Percentiles rank a stretch among this genome's conserved stretches.
phyloP scores from a whole-genome alignment of 2,797 vertebrate species.

The Pipistrellus pygmaeus region DNA sequence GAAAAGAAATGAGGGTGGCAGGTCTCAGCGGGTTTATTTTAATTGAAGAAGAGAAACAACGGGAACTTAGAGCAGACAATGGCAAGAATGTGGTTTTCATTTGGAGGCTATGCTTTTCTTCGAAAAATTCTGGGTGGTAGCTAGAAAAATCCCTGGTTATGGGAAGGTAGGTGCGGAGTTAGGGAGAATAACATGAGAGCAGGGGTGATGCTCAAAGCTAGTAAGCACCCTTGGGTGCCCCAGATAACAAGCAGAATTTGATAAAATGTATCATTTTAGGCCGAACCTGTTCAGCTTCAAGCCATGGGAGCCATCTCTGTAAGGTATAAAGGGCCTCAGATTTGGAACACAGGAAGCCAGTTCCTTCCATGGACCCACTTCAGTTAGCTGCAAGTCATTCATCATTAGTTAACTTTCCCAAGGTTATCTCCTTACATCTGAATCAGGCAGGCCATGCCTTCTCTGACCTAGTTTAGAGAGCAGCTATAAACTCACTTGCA shows the following conservation, averaged over 20 bases:
- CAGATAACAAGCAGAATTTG: constrained; percentile 11
- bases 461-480: constrained; percentile 38
- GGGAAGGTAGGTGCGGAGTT: not conserved
- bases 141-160: not conserved
- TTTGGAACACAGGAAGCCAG: not conserved
- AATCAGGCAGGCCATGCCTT: not conserved
- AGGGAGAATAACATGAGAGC: not conserved
- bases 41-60: constrained; percentile 64
- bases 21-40: constrained; percentile 65
- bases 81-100: not conserved
- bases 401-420: not conserved
- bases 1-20: constrained; percentile 52
- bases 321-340: not conserved
- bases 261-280: not conserved
- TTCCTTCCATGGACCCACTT: not conserved
- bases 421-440: not conserved
- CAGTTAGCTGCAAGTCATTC: not conserved
- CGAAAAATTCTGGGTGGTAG: not conserved
- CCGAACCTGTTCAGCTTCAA: not conserved
- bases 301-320: not conserved
- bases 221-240: constrained; percentile 8
- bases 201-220: not conserved
- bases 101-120: constrained; percentile 43
- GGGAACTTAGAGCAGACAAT: not conserved
- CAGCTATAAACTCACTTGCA: not conserved